These are phyloP conservation scores for Corythornis vintsioides DNA, from an alignment of 2,113 vertebrate species.

Conservation along the genomic window DNA sequence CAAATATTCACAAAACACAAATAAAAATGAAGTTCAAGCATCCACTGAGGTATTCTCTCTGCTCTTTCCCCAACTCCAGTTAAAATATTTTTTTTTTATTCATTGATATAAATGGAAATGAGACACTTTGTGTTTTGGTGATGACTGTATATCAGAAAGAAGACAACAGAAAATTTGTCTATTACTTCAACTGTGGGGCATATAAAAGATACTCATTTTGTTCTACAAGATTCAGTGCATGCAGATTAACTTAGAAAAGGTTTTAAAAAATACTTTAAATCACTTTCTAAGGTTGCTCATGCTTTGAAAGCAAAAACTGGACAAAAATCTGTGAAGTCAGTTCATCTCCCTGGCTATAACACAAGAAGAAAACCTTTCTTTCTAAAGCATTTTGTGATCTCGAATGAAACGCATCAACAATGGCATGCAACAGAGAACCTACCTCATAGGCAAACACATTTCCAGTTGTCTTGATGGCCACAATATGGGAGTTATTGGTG, in stretches of 20 bases:
- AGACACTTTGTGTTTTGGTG: not conserved
- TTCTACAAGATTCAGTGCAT: not conserved
- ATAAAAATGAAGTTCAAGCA: not conserved
- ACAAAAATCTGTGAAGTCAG: not conserved
- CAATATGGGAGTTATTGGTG: conserved; percentile 96
- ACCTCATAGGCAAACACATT: conserved; percentile 96
- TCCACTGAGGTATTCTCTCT: not conserved
- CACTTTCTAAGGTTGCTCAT: not conserved
- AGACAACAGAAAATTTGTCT: not conserved
- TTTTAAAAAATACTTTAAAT: not conserved
- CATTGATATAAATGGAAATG: not conserved
- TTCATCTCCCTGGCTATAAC: not conserved
- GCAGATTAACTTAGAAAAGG: not conserved
- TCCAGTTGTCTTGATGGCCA: conserved; percentile 90
- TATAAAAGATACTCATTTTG: not conserved
- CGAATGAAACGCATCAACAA: not conserved
- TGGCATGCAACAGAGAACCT: not conserved
- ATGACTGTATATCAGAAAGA: not conserved
- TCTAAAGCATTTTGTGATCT: not conserved
- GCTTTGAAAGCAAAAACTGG: not conserved
- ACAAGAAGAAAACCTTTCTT: not conserved
- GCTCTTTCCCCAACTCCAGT: not conserved
- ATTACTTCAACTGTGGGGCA: not conserved
- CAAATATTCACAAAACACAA: not conserved
- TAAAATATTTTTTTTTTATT: not conserved